Evolutionary conservation across 2,113 vertebrate species (phyloP).

Genomic region (Psilopogon haemacephalus): DNA sequence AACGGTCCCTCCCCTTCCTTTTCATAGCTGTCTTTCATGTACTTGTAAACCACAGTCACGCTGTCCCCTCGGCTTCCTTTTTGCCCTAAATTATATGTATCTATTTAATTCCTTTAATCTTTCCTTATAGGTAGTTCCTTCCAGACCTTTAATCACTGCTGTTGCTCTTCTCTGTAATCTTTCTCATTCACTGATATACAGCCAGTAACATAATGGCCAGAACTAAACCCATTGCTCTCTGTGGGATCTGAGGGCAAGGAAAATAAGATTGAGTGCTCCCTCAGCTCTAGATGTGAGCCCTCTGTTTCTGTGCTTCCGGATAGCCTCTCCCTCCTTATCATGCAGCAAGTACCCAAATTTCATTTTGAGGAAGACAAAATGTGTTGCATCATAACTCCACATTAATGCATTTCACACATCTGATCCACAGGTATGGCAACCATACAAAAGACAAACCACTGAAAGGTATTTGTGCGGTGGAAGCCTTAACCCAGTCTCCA

Average conservation of each 20-base stretch:
- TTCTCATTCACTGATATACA: not conserved
- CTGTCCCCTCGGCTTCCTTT: not conserved
- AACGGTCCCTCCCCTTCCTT: conserved; percentile 29
- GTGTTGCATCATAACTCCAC: not conserved
- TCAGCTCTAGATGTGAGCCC: not conserved
- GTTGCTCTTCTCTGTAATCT: conserved; percentile 16
- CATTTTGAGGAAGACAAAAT: not conserved
- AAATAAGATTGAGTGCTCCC: conserved; percentile 4
- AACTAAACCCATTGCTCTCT: not conserved
- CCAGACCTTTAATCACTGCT: conserved; percentile 42
- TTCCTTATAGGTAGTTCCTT: conserved; percentile 25
- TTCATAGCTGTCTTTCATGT: conserved; percentile 23
- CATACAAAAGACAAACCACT: not conserved
- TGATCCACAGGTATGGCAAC: not conserved
- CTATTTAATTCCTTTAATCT: conserved; percentile 53
- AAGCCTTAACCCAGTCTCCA: not conserved
- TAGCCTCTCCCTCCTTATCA: not conserved
- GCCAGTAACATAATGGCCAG: not conserved
- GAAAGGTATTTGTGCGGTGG: not conserved
- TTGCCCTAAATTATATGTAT: not conserved
- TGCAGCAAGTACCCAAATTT: not conserved
- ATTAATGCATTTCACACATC: not conserved
- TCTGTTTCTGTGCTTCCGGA: not conserved
- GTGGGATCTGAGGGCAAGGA: not conserved
- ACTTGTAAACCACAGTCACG: not conserved